A percentile compares a stretch with the other conserved stretches of the same genome.
Conservation (phyloP, 2,113 vertebrate species). For the Callorhinus ursinus region DNA sequence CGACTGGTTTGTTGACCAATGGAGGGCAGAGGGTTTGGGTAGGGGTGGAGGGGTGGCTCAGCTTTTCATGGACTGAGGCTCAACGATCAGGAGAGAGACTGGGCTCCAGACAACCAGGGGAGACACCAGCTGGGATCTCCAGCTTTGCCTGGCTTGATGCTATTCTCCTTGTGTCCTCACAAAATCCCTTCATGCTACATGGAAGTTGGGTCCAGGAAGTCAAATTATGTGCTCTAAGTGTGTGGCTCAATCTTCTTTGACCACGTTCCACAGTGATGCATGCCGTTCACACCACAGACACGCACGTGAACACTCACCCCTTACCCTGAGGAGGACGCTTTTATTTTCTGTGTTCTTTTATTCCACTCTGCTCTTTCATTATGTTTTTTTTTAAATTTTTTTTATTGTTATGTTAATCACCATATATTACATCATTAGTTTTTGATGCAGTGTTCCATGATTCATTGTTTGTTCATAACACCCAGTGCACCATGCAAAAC, state of each 20-base stretch:
- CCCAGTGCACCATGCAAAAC: too few species aligned
- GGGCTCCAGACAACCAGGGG: neutral
- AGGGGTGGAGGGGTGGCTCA: neutral
- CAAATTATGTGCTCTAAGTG: neutral
- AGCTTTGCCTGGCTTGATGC: neutral
- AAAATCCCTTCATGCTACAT: neutral
- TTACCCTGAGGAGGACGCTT: neutral
- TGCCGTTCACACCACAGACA: neutral
- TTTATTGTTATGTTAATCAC: too few species aligned
- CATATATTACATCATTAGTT: too few species aligned
- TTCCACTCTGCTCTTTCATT: neutral
- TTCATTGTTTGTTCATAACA: too few species aligned
- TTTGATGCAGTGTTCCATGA: too few species aligned
- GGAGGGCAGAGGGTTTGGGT: neutral
- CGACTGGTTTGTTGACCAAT: neutral
- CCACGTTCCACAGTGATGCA: fast-evolving
- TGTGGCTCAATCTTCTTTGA: neutral
- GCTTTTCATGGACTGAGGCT: neutral
- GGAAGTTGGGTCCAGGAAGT: neutral
- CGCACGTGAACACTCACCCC: fast-evolving
- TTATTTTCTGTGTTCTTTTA: neutral
- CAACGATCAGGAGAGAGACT: neutral
- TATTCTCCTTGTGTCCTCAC: neutral
- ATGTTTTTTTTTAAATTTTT: too few species aligned
- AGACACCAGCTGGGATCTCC: fast-evolving